Evolutionary conservation across 1,140 invertebrate species (phyloP), one percentile per base, ranked within the genome.

Genomic region (Calephelis nemesis): DNA sequence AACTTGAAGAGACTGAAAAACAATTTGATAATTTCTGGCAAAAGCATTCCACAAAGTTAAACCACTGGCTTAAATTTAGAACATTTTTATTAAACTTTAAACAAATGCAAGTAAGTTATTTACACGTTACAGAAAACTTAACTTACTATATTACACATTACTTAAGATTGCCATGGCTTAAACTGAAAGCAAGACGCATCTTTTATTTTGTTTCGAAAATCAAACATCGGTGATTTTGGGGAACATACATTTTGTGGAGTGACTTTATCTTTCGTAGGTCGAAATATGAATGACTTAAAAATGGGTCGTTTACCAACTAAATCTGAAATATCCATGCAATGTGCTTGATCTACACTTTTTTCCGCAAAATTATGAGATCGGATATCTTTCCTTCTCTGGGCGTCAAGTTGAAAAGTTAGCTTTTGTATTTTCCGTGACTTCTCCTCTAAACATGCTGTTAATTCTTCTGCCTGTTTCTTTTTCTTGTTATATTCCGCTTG

Each of bases 21-120:
- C 96, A 96, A 64, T 99, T 99, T 91, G 97, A 98, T 83, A 94
- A 96, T 72, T 99, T 98, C 92, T 99, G 98, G 98, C 94, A 94
- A 15, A 95, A 96, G 78, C 98, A 99, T 92, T 96, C 97, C 77
- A 94, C 94, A 60, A 95, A 97, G 84, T 92, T 99, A 76, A 95
- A 96, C 73, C 96, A 98, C 82, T 98, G 97, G 92, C 91, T 99
- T 64, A 95, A 96, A 73, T 94, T 99, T 74, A 93, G 98, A 78
- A 95, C 96, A 79, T 99, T 99, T 88, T 91, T 92, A 90, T 88
- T 88, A 75, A 91, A 90, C 70, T 91, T 92, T 83, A 88, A 91
- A 85, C 85, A 89, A 77, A 88, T 91, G 84, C 91, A 92, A 87
- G 89, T 92, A 84, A 85, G 74, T 73, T 64, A 13, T 69, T 77